These are phyloP conservation scores for Terrapene triunguis DNA, from an alignment of 2,113 vertebrate genomes.

Conservation along the genomic window DNA sequence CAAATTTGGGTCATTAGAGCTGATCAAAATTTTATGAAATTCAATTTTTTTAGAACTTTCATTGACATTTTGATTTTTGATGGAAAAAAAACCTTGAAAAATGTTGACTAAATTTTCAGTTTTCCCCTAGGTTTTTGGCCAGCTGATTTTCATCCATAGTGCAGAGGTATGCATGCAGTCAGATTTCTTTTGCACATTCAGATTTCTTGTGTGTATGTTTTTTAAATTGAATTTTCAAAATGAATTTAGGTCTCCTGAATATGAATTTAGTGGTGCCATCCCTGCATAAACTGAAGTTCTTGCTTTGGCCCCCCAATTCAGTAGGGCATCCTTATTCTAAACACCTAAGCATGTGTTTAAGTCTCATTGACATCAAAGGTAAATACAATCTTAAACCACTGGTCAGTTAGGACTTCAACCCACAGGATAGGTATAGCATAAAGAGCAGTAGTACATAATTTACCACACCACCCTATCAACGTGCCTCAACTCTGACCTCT, in stretches of 20 bases:
- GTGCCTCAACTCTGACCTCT: not conserved
- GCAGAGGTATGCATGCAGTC: not conserved
- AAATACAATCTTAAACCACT: not conserved
- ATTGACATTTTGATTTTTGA: not conserved
- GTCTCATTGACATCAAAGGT: not conserved
- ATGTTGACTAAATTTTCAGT: not conserved
- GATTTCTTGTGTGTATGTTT: not conserved
- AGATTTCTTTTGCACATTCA: not conserved
- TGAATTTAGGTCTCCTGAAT: too few species aligned
- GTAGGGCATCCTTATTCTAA: not conserved
- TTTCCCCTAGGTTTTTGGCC: not conserved
- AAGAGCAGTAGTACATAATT: not conserved
- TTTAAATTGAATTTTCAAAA: not conserved
- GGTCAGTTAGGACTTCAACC: not conserved
- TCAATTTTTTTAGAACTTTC: not conserved
- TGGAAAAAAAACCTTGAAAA: not conserved
- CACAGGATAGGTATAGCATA: not conserved
- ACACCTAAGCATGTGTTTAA: not conserved
- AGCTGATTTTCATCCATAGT: not conserved
- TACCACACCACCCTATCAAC: not conserved
- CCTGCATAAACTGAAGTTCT: not conserved
- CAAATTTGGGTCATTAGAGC: not conserved
- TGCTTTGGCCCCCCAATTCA: not conserved
- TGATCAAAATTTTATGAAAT: not conserved
- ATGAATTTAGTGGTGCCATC: too few species aligned